Base-by-base conservation (phyloP, 1,140 invertebrate genomes). In the Ladona fulva region DNA sequence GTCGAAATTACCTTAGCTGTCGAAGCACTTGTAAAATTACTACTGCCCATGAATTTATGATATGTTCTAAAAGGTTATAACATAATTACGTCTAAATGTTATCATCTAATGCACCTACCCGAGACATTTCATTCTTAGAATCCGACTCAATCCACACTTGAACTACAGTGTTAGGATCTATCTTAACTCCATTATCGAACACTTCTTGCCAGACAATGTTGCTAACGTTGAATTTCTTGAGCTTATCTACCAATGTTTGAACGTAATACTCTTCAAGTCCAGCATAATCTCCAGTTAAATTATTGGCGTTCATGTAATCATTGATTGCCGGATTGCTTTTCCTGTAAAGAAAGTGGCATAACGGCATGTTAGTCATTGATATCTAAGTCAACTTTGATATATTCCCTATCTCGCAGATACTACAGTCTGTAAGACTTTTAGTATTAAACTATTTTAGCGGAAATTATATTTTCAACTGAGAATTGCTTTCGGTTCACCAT, bases 201-300 rank as follows among this genome's bases (percentile, higher is more conserved):
- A 97, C 93, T 86, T 97, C 96, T 86, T 98, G 94, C 96, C 96
- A 98, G 0, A 98, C 93, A 24, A 97, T 88, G 75, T 92, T 89
- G 14, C 85, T 89, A 1, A 85, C 83, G 12, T 87, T 84, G 6
- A 89, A 80, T n/a, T 74, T 74, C 5, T 81, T 77, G 19, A 80
- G 79, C 42, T 89, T 89, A 16, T 88, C 85, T 0, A 94, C 81
- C 0, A 94, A 77, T 79, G 88, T 89, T 80, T 90, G 84, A 79
- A 94, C 89, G 82, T 93, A 95, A 78, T 89, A 89, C 78, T 88
- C 86, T 83, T 95, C 91, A 1, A 95, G 85, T 66, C 86, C 83
- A 0, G 84, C 81, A 83, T 91, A 88, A 76, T 86, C 86, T 80
- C 83, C 86, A 0, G 84, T 86, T 73, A 93, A 87, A 66, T 90